Percentiles rank a stretch among this genome's conserved stretches.
phyloP scores from a whole-genome alignment of 2,113 vertebrate species.

The Xenus cinereus region DNA sequence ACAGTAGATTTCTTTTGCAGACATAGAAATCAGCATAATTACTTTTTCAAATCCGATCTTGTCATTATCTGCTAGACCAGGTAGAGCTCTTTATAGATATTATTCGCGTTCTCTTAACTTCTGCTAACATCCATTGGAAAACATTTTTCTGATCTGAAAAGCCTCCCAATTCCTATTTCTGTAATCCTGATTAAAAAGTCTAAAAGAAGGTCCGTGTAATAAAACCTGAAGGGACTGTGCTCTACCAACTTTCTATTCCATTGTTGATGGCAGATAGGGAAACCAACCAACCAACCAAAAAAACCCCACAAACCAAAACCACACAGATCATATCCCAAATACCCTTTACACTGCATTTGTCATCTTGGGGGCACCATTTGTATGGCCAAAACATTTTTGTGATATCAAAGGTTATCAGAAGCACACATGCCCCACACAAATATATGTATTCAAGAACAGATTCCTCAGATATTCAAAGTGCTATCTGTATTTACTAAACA shows the following conservation, averaged over 20 bases:
- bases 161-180: background rate
- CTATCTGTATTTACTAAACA: background rate
- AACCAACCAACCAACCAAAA: background rate
- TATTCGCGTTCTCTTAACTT: background rate
- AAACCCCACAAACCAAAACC: conserved; percentile 15
- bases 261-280: background rate
- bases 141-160: background rate
- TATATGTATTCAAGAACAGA: background rate
- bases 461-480: background rate
- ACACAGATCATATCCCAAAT: background rate
- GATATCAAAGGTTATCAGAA: background rate
- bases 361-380: background rate
- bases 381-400: background rate
- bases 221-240: background rate
- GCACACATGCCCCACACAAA: background rate
- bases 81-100: background rate
- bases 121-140: background rate
- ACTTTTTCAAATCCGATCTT: too few species aligned
- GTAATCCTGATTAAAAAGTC: background rate
- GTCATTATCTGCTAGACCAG: background rate
- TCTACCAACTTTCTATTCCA: background rate
- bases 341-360: background rate
- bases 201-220: background rate
- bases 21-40: background rate
- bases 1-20: background rate